Conservation (phyloP, 2,113 vertebrate species). For the Panthera tigris region DNA sequence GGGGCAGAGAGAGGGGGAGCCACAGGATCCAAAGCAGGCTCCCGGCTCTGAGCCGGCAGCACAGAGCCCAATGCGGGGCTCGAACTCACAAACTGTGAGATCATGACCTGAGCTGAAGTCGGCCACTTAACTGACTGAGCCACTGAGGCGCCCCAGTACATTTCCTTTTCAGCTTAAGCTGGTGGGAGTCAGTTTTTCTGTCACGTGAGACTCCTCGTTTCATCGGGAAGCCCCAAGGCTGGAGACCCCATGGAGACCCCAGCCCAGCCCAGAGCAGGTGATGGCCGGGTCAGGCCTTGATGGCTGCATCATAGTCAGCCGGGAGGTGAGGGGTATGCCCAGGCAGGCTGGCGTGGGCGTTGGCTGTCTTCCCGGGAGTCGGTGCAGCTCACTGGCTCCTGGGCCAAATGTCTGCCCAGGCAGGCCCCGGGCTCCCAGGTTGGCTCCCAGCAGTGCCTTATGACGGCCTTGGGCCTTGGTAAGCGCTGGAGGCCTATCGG, state of each 20-base stretch:
- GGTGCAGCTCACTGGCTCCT: neutral
- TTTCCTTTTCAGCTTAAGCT: neutral
- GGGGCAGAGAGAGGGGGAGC: no score
- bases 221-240: neutral
- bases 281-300: neutral
- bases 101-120: no score
- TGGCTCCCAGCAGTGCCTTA: neutral
- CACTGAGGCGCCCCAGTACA: no score
- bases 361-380: neutral
- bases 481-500: neutral
- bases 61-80: no score
- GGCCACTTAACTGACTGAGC: no score
- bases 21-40: no score
- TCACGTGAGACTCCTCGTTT: rapidly evolving
- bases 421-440: neutral
- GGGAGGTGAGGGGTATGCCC: neutral
- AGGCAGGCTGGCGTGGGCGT: neutral
- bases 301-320: neutral
- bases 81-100: no score
- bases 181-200: neutral
- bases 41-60: no score
- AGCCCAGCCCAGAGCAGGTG: neutral
- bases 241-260: no score
- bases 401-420: neutral
- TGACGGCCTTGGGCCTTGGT: neutral